Evolutionary conservation across 2,113 vertebrate genomes (phyloP), one percentile per base, ranked within the genome.

Genomic region (Amphiprion ocellaris): DNA sequence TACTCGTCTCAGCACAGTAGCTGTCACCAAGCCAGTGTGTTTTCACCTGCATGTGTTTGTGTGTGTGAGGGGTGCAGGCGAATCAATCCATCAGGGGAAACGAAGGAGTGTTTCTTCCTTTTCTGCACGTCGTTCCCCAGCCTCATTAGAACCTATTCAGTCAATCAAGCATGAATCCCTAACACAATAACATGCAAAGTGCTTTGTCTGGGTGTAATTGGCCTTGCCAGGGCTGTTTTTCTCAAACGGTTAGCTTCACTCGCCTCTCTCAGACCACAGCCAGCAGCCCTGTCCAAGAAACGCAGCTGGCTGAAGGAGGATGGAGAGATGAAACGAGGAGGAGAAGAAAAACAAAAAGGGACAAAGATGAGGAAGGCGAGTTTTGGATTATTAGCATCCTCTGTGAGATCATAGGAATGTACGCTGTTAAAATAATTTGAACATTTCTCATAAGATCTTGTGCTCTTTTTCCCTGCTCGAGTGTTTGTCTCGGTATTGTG

Each of bases 181-280:
- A 89, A 90, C 91, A 91, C 89, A 92, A 93, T 89, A 90, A 91
- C 92, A 91, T 87, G 90, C 91, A 90, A 87, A 91, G 87, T 90
- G 92, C 84, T 91, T 91, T 92, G 92, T 92, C 84, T 90, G 89
- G 77, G 77, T 87, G 85, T 89, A 92, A 91, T 93, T 92, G 89
- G 90, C 89, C 87, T 89, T 83, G 82, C 85, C 85, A 79, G 84
- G 82, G 75, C 79, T 77, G 77, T 85, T 87, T 89, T 84, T 80
- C 76, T 86, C 83, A 88, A 78, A 86, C 61, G 37, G 81, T 79
- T 89, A 83, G 84, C 79, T 80, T 79, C 74, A 75, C 78, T 89
- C n/a, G 37, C 54, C 74, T 83, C 75, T 8, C 81, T 79, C 69
- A 85, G 80, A 75, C 84, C 47, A 5, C 75, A 73, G 83, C 77